Base-by-base conservation (phyloP, 2,797 vertebrate species). In the Ceyx erithaca region DNA sequence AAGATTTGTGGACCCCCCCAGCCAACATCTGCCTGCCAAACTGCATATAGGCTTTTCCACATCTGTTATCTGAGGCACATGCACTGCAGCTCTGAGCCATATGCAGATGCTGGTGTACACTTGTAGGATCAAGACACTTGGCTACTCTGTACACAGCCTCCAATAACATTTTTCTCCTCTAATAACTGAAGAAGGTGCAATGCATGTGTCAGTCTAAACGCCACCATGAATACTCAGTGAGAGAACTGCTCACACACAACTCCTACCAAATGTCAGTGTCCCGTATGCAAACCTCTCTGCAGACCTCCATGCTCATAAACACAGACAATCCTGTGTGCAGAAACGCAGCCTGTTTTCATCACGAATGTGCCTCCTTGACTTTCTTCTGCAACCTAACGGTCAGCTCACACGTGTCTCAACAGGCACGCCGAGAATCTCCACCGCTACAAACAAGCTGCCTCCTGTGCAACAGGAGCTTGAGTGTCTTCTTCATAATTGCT, bases 1-100 rank as follows among this genome's bases (percentile, higher is more conserved):
- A 58, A 43, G n/a, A 59, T 10, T 0, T 14, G 41, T n/a, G 28
- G 48, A 45, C 7, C 2, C 4, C 2, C 19, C 7, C 21, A 4
- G 4, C 5, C n/a, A 62, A 57, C 40, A 45, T 4, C 49, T 45
- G 66, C 26, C 49, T 57, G 62, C 66, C 66, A 75, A 57, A 79
- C 20, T 19, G 26, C 58, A 33, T 6, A 31, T 0, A 23, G 48
- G 54, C 54, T 71, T 40, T 66, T 48, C 30, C 49, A 10, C 0
- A 1, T 1, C 30, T 1, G 1, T 31, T 13, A 48, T 6, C 30
- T 0, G 0, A 59, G 62, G 77, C 35, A 64, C 1, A 1, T 4
- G 0, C 0, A 0, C 63, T 33, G 51, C 0, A 0, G 46, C 46
- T 73, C 33, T 70, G 37, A 33, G 73, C 54, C 78, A 10, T 0